Evolutionary conservation across 2,113 vertebrate genomes (phyloP).

Genomic region (Mustela lutreola): DNA sequence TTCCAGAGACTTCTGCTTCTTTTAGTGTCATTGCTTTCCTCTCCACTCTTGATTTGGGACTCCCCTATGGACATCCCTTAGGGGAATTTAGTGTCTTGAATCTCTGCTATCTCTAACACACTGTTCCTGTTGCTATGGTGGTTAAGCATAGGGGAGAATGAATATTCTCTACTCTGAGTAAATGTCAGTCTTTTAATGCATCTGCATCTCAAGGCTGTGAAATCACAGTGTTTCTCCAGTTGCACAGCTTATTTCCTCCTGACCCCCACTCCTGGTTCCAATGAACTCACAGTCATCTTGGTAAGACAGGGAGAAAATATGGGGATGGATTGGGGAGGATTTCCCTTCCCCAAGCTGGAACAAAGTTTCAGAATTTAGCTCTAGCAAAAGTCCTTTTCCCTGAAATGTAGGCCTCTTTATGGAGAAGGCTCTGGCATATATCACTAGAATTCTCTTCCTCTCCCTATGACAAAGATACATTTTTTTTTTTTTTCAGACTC

Average conservation of each 20-base stretch:
- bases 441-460: background rate
- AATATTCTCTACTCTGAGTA: background rate
- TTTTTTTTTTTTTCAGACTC: background rate
- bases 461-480: background rate
- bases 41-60: background rate
- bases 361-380: background rate
- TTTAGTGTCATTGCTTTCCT: background rate
- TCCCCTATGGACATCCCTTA: background rate
- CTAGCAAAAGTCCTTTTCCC: background rate
- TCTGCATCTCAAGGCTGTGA: background rate
- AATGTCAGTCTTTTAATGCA: background rate
- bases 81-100: background rate
- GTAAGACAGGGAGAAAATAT: background rate
- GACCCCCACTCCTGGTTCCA: background rate
- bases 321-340: rapidly evolving
- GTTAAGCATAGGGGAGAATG: background rate
- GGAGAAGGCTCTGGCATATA: background rate
- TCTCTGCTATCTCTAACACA: background rate
- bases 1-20: background rate
- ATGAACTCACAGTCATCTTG: background rate
- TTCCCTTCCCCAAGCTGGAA: background rate
- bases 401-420: background rate
- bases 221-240: background rate
- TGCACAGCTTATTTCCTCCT: background rate
- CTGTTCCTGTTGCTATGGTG: background rate